Evolutionary conservation across 2,797 vertebrate genomes (phyloP).

Genomic region (Xenentodon cancila): DNA sequence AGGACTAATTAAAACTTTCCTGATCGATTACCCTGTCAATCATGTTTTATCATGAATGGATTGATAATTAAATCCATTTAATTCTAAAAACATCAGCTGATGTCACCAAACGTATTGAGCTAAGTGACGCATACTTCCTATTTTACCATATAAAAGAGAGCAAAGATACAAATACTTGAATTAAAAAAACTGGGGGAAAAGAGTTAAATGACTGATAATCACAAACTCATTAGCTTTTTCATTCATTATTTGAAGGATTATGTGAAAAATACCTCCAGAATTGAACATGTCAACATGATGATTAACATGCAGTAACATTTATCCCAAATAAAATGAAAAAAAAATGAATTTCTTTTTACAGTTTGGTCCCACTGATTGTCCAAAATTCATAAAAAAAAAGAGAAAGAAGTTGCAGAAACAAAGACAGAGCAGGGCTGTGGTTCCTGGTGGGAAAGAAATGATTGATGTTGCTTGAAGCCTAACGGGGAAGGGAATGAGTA

Average conservation of each 20-base stretch:
- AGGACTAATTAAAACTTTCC: too few species aligned
- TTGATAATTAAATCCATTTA: too few species aligned
- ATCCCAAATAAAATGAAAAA: conserved; percentile 22
- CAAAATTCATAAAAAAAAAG: conserved; percentile 37
- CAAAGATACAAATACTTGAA: too few species aligned
- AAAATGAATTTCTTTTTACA: conserved; percentile 21
- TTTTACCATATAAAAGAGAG: too few species aligned
- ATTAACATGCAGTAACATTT: conserved; percentile 17
- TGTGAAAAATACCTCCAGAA: not conserved
- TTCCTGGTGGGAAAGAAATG: conserved; percentile 50
- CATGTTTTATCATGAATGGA: too few species aligned
- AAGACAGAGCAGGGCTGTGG: conserved; percentile 42
- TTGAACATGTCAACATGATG: not conserved
- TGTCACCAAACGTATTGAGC: too few species aligned
- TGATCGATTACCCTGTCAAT: too few species aligned
- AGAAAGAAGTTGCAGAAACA: conserved; percentile 55
- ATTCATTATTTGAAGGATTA: not conserved
- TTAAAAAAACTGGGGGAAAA: too few species aligned
- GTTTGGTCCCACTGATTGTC: conserved; percentile 14
- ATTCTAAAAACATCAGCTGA: too few species aligned
- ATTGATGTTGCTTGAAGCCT: conserved; percentile 68
- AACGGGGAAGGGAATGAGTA: conserved; percentile 45
- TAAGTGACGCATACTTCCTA: too few species aligned
- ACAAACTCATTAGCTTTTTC: not conserved
- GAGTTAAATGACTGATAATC: not conserved